Conservation (phyloP, 2,888 invertebrate species). For the Drosophila lacicola region DNA sequence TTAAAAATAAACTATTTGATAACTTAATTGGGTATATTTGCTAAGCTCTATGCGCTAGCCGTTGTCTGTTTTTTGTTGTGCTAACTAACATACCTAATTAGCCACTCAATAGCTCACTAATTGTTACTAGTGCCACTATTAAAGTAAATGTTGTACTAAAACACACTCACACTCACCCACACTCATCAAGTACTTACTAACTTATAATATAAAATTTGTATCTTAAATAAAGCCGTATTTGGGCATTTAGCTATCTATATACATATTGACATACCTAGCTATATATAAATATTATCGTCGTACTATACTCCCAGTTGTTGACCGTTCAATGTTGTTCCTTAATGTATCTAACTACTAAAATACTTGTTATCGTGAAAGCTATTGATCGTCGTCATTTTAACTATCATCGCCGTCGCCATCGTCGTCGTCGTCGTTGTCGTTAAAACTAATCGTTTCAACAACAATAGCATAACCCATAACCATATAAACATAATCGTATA, state of each 20-base stretch:
- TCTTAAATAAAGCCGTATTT: constrained; percentile 16
- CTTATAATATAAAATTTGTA: constrained; percentile 5
- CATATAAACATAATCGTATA: constrained; percentile 49
- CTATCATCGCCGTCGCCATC: constrained; percentile 31
- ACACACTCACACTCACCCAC: constrained; percentile 26
- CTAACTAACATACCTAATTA: constrained; percentile 36
- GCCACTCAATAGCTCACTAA: constrained; percentile 28
- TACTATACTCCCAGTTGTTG: constrained; percentile 60
- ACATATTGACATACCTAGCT: constrained; percentile 8
- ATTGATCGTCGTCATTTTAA: constrained; percentile 40
- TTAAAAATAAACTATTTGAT: no score
- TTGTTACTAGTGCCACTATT: constrained; percentile 50
- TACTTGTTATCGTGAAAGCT: constrained; percentile 29
- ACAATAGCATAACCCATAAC: constrained; percentile 43
- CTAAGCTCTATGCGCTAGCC: neutral
- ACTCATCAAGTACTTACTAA: constrained; percentile 19
- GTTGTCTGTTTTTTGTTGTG: constrained; percentile 35
- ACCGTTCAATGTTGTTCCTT: constrained; percentile 65
- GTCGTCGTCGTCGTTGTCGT: constrained; percentile 20
- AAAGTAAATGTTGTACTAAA: constrained; percentile 59
- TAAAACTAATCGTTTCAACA: constrained; percentile 17
- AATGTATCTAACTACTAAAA: constrained; percentile 43
- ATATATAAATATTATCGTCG: constrained; percentile 39
- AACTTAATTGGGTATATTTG: neutral
- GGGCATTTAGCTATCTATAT: constrained; percentile 18